A percentile compares a stretch with the other conserved stretches of the same genome.
These are phyloP conservation scores for Rhodophaea formosa DNA, from an alignment of 2,888 invertebrate species.

Conservation along the genomic window DNA sequence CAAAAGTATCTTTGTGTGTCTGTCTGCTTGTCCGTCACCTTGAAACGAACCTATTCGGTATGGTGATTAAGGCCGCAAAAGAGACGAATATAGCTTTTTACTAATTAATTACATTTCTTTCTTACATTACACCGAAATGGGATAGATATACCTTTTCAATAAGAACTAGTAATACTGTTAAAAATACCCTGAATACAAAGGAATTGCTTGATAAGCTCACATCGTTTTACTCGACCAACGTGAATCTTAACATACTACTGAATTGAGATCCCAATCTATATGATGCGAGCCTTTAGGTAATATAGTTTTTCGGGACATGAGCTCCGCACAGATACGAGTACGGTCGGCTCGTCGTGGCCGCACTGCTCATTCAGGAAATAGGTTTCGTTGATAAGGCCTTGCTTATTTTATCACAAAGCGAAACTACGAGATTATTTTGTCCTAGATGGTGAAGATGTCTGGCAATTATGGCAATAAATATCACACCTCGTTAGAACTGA, in stretches of 20 bases:
- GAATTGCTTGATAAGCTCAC: too few relatives aligned
- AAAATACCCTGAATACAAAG: too few relatives aligned
- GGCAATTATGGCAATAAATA: background rate
- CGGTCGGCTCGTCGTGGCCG: background rate
- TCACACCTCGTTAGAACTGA: too few relatives aligned
- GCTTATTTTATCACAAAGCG: background rate
- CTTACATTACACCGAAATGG: too few relatives aligned
- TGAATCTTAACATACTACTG: background rate
- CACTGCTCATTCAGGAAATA: background rate
- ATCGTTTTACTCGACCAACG: background rate
- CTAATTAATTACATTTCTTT: too few relatives aligned
- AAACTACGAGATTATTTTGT: background rate
- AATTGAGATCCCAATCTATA: background rate
- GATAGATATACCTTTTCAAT: too few relatives aligned
- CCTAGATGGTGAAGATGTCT: background rate
- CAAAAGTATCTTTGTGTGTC: too few relatives aligned
- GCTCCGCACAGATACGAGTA: background rate
- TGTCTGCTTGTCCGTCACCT: too few relatives aligned
- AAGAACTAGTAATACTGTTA: too few relatives aligned
- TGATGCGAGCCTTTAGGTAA: background rate
- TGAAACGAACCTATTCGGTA: too few relatives aligned
- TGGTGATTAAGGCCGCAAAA: too few relatives aligned
- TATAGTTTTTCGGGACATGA: conserved; percentile 5
- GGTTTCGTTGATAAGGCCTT: background rate
- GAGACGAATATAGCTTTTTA: too few relatives aligned